phyloP scores from a whole-genome alignment of 2,797 vertebrate genomes.

The Mus minutoides region DNA sequence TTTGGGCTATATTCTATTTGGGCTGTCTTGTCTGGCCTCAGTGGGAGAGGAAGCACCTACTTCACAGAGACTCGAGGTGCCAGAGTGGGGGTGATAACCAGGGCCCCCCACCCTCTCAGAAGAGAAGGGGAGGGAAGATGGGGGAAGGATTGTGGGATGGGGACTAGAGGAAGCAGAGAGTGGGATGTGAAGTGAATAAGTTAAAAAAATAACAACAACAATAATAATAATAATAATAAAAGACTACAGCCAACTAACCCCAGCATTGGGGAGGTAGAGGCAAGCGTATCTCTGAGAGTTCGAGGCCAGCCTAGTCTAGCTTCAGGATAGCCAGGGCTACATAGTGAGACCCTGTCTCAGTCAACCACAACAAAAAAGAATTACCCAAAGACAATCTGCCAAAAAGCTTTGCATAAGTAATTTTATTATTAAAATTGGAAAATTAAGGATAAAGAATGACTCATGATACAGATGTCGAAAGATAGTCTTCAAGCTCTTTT shows the following conservation, averaged over 20 bases:
- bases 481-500: not conserved
- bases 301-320: not conserved
- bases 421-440: not conserved
- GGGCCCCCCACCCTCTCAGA: not conserved
- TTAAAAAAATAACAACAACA: not conserved
- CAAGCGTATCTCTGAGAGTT: not conserved
- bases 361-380: not conserved
- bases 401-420: not conserved
- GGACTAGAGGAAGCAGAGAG: not conserved
- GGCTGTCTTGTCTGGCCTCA: not conserved
- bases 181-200: not conserved
- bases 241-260: not conserved
- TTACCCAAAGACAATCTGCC: not conserved
- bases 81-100: not conserved
- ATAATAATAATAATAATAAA: too few relatives aligned
- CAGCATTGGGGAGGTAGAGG: not conserved
- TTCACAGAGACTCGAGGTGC: not conserved
- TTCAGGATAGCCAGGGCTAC: not conserved
- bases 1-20: not conserved
- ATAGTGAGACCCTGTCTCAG: not conserved
- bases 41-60: not conserved
- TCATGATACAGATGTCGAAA: not conserved
- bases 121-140: not conserved
- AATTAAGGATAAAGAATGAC: not conserved
- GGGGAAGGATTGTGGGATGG: too few relatives aligned